Conservation (phyloP, 2,888 invertebrate species). For the Chloromyia formosa region DNA sequence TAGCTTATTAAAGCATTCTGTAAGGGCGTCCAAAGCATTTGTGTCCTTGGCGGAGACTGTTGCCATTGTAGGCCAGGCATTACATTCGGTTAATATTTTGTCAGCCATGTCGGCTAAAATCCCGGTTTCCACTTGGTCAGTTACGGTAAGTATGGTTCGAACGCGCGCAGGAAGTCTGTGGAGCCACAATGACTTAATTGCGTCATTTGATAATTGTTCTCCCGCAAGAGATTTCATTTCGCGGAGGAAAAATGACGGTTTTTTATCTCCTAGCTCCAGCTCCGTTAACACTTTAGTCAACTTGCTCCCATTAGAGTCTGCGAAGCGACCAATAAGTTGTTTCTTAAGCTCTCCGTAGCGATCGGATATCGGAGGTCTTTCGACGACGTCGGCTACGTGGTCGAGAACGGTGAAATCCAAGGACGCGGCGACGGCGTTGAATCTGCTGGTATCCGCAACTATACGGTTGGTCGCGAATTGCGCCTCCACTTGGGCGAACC, state of each 20-base stretch:
- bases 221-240: neutral
- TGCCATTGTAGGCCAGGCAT: neutral
- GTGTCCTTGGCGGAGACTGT: neutral
- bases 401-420: neutral
- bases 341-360: too few relatives aligned
- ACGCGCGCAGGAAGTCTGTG: neutral
- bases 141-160: neutral
- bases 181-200: neutral
- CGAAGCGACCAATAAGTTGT: too few relatives aligned
- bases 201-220: neutral
- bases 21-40: neutral
- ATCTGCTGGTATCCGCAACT: neutral
- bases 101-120: too few relatives aligned
- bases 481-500: too few relatives aligned
- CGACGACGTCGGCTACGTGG: too few relatives aligned
- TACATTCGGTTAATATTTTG: too few relatives aligned
- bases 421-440: too few relatives aligned
- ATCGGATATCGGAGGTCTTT: too few relatives aligned
- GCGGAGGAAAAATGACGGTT: too few relatives aligned
- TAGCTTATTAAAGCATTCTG: neutral
- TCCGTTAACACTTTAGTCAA: too few relatives aligned
- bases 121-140: neutral
- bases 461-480: neutral
- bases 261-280: too few relatives aligned
- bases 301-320: too few relatives aligned